phyloP scores from a whole-genome alignment of 2,888 invertebrate genomes.

The Hirtodrosophila duncani region DNA sequence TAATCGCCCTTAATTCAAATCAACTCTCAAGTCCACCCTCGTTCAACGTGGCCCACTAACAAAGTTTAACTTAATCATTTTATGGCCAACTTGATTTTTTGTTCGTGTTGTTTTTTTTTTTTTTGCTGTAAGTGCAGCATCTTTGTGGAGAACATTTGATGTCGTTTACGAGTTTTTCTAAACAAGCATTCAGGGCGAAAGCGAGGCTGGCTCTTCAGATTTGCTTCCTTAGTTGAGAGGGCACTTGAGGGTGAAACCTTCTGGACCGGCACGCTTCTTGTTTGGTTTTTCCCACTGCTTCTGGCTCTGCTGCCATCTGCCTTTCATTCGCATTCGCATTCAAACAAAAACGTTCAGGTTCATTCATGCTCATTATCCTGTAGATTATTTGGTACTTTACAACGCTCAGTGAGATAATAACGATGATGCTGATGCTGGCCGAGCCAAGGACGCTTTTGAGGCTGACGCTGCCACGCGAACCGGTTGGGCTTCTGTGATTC shows the following conservation, averaged over 20 bases:
- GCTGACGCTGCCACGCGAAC: constrained; percentile 1
- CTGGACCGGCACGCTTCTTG: not conserved
- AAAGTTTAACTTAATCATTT: too few relatives aligned
- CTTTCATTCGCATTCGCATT: constrained; percentile 20
- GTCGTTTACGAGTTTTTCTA: constrained; percentile 27
- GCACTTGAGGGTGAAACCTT: constrained; percentile 37
- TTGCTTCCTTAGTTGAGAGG: constrained; percentile 44
- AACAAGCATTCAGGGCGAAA: constrained; percentile 39
- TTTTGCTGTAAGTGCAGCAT: constrained; percentile 6
- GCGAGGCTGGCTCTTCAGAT: constrained; percentile 35
- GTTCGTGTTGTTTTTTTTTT: constrained; percentile 3
- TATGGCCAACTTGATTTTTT: not conserved
- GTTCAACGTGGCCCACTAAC: too few relatives aligned
- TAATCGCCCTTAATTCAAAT: too few relatives aligned
- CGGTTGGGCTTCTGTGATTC: constrained; percentile 17
- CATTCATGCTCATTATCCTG: constrained; percentile 71
- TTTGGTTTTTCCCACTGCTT: constrained; percentile 11
- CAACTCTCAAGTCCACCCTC: too few relatives aligned
- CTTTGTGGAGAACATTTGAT: too few relatives aligned
- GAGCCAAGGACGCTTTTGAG: constrained; percentile 44
- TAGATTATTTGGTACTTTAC: constrained; percentile 70
- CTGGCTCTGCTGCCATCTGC: constrained; percentile 21
- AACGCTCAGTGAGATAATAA: constrained; percentile 70
- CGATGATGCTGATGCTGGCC: constrained; percentile 48
- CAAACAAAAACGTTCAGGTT: constrained; percentile 52